phyloP scores from a whole-genome alignment of 1,140 invertebrate genomes.

The Eulimnadia texana region DNA sequence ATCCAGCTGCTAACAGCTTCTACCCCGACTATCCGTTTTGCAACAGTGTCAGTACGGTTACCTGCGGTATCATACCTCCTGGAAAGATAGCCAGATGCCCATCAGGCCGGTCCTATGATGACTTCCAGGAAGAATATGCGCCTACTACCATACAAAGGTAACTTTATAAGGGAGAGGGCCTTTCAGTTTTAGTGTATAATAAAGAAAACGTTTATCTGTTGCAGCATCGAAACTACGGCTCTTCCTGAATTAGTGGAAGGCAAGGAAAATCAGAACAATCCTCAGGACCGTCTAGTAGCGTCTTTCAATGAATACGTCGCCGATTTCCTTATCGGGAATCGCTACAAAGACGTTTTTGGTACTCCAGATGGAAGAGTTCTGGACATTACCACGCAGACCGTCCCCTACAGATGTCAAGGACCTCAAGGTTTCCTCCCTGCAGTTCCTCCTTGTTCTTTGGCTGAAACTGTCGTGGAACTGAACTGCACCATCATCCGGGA shows the following conservation, averaged over 20 bases:
- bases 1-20: background rate
- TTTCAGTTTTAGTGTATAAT: background rate
- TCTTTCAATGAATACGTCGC: background rate
- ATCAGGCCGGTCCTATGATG: background rate
- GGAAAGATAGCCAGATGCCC: background rate
- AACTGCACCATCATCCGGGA: background rate
- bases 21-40: background rate
- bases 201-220: background rate
- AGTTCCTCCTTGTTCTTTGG: background rate
- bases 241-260: background rate
- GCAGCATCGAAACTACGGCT: background rate
- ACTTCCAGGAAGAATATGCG: background rate
- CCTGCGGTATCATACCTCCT: background rate
- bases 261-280: background rate
- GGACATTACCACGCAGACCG: background rate
- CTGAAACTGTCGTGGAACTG: background rate
- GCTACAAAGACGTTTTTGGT: background rate
- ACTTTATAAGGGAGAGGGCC: too few species aligned
- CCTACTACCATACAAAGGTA: background rate
- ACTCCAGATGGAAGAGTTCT: background rate
- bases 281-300: background rate
- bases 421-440: background rate
- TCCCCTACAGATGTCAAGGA: background rate
- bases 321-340: background rate
- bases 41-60: background rate